Evolutionary conservation across 2,888 invertebrate species (phyloP).

Genomic region (Syritta pipiens): DNA sequence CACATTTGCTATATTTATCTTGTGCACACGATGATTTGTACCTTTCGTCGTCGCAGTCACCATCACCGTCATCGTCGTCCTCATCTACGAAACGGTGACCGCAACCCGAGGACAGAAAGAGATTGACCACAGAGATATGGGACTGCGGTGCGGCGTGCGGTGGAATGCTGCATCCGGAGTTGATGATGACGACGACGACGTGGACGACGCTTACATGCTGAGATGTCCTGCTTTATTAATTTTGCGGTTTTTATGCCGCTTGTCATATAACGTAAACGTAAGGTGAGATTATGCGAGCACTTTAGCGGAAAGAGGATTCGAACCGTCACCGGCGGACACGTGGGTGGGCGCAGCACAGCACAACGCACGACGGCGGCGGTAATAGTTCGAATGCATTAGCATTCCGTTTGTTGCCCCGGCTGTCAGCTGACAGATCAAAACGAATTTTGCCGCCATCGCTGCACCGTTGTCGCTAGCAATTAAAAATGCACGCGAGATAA

Average conservation of each 20-base stretch:
- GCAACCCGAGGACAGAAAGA: slow-evolving; percentile 40
- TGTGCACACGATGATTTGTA: slow-evolving; percentile 66
- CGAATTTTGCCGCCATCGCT: slow-evolving; percentile 5
- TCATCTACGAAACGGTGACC: slow-evolving; percentile 38
- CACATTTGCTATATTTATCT: slow-evolving; percentile 68
- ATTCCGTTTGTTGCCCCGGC: not conserved
- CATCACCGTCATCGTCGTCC: slow-evolving; percentile 15
- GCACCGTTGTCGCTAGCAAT: slow-evolving; percentile 24
- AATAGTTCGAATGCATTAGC: slow-evolving; percentile 32
- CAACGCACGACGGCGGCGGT: no score
- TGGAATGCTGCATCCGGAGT: not conserved
- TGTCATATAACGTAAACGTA: slow-evolving; percentile 41
- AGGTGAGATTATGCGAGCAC: slow-evolving; percentile 39
- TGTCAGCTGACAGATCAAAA: slow-evolving; percentile 21
- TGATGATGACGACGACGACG: not conserved
- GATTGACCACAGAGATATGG: slow-evolving; percentile 62
- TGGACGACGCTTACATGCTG: slow-evolving; percentile 11
- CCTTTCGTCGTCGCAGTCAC: slow-evolving; percentile 44
- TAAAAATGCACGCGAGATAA: slow-evolving; percentile 48
- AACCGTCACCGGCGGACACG: slow-evolving; percentile 40
- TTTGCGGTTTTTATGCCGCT: slow-evolving; percentile 61
- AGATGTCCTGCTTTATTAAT: slow-evolving; percentile 62
- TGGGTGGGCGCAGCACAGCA: slow-evolving; percentile 52
- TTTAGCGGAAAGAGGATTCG: slow-evolving; percentile 47
- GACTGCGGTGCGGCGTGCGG: slow-evolving; percentile 17